Evolutionary conservation across 2,797 vertebrate genomes (phyloP), one percentile per base, ranked within the genome.

Genomic region (Varecia variegata): DNA sequence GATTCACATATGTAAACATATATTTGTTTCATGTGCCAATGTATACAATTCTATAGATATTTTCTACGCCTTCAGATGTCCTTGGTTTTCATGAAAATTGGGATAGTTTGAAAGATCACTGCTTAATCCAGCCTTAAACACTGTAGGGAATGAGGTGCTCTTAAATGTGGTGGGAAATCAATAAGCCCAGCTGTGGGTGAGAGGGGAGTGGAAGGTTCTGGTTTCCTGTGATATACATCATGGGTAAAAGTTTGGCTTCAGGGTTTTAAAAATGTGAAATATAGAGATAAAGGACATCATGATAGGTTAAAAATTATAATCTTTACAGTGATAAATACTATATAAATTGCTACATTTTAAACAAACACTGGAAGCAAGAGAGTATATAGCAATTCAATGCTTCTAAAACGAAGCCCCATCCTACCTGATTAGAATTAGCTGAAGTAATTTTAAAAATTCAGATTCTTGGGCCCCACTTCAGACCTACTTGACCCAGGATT

Each of bases 31-130:
- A 90, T 76, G 50, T 54, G 9, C 27, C 11, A 20, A 86, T 80
- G 18, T 85, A 58, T 15, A 52, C 30, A 87, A 25, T 77, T 77
- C 60, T 47, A 54, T 40, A 87, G 52, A 70, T 25, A 68, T 35
- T 90, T 93, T 86, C 13, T 87, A 56, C 27, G 45, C 62, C 58
- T 93, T 82, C 54, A 43, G 35, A 71, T 65, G 56, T 20, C 32
- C 7, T 70, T 93, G 40, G 20, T 90, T 96, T 90, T 83, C 58
- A 47, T 18, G n/a, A 35, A 79, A 95, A 93, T 27, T 71, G 13
- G 54, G 13, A 35, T 71, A 40, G 68, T 70, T 65, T 79, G 68
- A 80, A 54, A 85, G 38, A 77, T 17, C 23, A 81, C 38, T 88
- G 67, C 17, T 92, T 60, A 54, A 35, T 14, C 47, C 43, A 76